These are phyloP conservation scores for Augochlora pura DNA, from an alignment of 1,140 invertebrate species.

Conservation along the genomic window DNA sequence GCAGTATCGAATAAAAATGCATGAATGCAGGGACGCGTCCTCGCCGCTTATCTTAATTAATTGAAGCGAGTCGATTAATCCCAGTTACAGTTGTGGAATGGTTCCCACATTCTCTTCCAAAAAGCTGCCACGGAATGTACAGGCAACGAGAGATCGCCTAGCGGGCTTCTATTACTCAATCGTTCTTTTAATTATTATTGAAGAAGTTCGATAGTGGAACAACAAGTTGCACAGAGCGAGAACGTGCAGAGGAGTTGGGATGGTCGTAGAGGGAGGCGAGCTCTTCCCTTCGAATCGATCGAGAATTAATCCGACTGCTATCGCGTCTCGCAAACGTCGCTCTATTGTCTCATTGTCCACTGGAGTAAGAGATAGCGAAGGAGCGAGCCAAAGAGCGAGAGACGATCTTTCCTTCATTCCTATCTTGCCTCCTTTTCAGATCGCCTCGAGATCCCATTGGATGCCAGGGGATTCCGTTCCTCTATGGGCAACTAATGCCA, in stretches of 20 bases:
- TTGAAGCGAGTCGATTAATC: too few relatives aligned
- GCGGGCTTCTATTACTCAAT: too few relatives aligned
- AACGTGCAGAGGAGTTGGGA: too few relatives aligned
- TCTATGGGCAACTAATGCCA: constrained; percentile 31
- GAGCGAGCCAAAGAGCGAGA: constrained; percentile 38
- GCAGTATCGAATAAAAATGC: too few relatives aligned
- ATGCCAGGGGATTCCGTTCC: constrained; percentile 27
- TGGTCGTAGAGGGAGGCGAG: background rate
- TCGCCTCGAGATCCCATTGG: constrained; percentile 39
- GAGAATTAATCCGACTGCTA: constrained; percentile 65
- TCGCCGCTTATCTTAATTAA: too few relatives aligned
- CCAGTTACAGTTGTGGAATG: too few relatives aligned
- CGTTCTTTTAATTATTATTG: too few relatives aligned
- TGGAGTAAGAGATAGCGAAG: constrained; percentile 51
- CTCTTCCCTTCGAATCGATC: constrained; percentile 57
- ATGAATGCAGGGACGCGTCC: too few relatives aligned
- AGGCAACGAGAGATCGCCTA: too few relatives aligned
- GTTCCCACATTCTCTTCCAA: too few relatives aligned
- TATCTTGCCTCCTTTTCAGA: constrained; percentile 44
- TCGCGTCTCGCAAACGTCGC: constrained; percentile 63
- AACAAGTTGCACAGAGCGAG: constrained; percentile 7
- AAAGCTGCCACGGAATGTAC: too few relatives aligned
- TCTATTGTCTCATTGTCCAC: constrained; percentile 61
- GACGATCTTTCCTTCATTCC: constrained; percentile 49
- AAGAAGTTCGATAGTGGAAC: background rate